Base-by-base conservation (phyloP, 2,797 vertebrate genomes). In the Selene dorsalis region DNA sequence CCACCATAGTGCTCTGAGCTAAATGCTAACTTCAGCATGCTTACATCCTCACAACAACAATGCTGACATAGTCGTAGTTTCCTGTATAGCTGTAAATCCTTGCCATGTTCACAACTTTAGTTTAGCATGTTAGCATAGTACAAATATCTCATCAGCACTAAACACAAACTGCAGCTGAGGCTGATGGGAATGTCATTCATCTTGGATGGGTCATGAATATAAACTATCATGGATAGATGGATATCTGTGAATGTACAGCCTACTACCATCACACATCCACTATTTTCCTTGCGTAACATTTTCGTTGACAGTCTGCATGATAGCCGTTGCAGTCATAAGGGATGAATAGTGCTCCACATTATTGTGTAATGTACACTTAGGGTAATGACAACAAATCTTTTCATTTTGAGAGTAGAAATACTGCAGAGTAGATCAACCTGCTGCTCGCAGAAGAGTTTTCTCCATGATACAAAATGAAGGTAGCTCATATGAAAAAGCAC, bases 361-460 rank as follows among this genome's bases (percentile, higher is more conserved):
- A 50, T 17, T 41, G 60, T 26, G 41, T 11, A 66, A 59, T 58
- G 11, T 39, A 11, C 16, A 74, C 45, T 79, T 60, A 56, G 73
- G 70, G 62, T 82, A 85, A 76, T 77, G 43, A 45, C 22, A 63
- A 71, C 38, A 63, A 55, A 77, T 53, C 24, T 41, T 69, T 88
- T 81, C 74, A 84, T 78, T 84, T 72, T 64, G 26, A 71, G 73
- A 75, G 50, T 62, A 67, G 58, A 79, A 83, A 83, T 78, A 17
- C 48, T 77, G 56, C 68, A 53, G 41, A 57, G 82, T 32, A 39
- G 57, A 61, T 83, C 72, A 64, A 43, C 77, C 70, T 20, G 59
- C 71, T 59, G 52, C 75, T 82, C 75, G 67, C 64, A 72, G 65
- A 13, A 24, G 76, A 77, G 53, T 82, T 69, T 60, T 80, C 59